Conservation (phyloP, 2,797 vertebrate species). For the Denticeps clupeoides region DNA sequence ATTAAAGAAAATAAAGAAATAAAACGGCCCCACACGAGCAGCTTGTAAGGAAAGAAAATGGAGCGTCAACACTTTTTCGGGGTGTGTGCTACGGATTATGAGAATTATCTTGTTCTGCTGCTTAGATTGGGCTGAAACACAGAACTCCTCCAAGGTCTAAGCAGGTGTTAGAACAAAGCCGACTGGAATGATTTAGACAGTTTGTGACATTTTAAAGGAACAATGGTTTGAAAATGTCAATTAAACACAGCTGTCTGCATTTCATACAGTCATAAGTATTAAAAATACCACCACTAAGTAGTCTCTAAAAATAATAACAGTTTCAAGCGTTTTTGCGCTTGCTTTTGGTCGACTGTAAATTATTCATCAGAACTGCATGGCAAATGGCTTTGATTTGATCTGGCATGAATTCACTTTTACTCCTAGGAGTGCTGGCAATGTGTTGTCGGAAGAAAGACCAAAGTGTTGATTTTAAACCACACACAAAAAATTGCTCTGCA, state of each 20-base stretch:
- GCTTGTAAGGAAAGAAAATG: no score
- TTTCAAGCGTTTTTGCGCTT: no score
- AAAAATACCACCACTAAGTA: no score
- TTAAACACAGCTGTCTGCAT: no score
- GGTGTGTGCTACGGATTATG: conserved; percentile 39
- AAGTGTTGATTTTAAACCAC: conserved; percentile 8
- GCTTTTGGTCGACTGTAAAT: no score
- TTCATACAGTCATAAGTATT: no score
- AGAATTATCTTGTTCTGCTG: not conserved
- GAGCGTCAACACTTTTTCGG: no score
- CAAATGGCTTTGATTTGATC: not conserved
- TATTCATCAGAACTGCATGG: not conserved
- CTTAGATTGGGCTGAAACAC: not conserved
- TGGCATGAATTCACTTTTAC: not conserved
- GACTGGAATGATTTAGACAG: not conserved
- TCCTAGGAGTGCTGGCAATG: not conserved
- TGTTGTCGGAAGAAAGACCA: not conserved
- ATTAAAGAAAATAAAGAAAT: no score
- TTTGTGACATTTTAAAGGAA: no score
- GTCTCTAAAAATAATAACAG: no score
- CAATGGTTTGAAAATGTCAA: no score
- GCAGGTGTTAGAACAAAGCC: not conserved
- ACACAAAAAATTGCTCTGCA: conserved; percentile 3
- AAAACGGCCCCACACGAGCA: no score
- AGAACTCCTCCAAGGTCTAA: not conserved